Conservation (phyloP, 2,888 invertebrate genomes). For the Hymenopus coronatus region DNA sequence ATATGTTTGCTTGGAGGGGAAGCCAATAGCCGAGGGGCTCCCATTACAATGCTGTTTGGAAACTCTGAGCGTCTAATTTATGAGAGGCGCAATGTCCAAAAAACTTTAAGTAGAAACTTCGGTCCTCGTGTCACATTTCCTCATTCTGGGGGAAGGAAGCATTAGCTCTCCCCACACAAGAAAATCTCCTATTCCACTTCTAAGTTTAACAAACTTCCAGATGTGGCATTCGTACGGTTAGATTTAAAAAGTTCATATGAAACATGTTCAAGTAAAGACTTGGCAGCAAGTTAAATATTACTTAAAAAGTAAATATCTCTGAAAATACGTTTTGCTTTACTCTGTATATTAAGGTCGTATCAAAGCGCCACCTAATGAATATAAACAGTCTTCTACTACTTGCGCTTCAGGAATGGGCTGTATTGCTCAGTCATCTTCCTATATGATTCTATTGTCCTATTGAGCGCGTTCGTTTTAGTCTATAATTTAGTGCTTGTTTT, state of each 20-base stretch:
- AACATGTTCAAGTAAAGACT: not conserved
- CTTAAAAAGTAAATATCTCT: no score
- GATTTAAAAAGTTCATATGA: not conserved
- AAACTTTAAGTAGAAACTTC: not conserved
- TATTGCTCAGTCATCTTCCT: no score
- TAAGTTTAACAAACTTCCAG: not conserved
- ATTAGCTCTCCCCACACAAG: not conserved
- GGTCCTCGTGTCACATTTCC: not conserved
- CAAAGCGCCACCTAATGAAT: no score
- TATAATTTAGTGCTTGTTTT: no score
- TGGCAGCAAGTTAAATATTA: no score
- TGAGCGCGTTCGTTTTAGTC: no score
- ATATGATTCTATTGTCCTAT: no score
- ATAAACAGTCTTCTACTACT: no score
- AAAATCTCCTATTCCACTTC: not conserved
- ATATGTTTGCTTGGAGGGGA: not conserved
- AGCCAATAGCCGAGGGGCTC: not conserved
- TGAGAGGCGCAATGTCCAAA: not conserved
- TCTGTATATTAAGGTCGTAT: no score
- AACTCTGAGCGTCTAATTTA: not conserved
- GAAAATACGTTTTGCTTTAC: no score
- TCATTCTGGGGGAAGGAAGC: not conserved
- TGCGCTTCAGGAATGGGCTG: no score
- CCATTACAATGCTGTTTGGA: not conserved
- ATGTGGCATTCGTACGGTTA: not conserved